Conservation (phyloP, 2,888 invertebrate genomes). For the Plagodis pulveraria region DNA sequence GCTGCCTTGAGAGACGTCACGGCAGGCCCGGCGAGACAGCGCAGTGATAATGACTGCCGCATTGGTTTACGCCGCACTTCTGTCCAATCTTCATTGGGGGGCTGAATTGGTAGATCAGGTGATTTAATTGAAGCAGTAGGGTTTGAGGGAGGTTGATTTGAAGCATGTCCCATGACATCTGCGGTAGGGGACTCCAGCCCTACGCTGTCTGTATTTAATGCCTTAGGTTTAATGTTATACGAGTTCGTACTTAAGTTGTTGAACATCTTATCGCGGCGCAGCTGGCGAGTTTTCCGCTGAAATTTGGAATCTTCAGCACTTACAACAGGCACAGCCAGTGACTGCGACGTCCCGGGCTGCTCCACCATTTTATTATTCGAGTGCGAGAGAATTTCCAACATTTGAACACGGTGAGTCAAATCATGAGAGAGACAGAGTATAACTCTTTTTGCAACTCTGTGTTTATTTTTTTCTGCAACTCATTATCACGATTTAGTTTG, state of each 20-base stretch:
- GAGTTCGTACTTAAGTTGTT: not conserved
- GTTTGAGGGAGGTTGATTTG: no score
- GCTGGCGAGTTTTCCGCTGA: not conserved
- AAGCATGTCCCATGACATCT: no score
- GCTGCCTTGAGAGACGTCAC: no score
- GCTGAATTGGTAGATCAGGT: no score
- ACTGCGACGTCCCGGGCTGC: not conserved
- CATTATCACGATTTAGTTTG: not conserved
- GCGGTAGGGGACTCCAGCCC: no score
- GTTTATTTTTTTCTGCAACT: not conserved
- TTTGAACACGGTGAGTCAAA: not conserved
- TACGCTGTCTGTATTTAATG: not conserved
- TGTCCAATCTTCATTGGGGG: no score
- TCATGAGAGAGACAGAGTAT: not conserved
- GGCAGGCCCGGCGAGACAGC: no score
- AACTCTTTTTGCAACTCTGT: not conserved
- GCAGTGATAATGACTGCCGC: no score
- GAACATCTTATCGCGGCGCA: not conserved
- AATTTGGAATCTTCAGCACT: not conserved
- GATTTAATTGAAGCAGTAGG: no score
- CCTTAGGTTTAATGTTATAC: not conserved
- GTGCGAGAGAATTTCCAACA: not conserved
- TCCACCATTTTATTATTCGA: not conserved
- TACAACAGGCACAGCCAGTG: not conserved
- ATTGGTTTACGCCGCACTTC: no score